Percentiles rank a stretch among this genome's conserved stretches.
These are phyloP conservation scores for Hystrix cristata DNA, from an alignment of 2,113 vertebrate species.

Conservation along the genomic window DNA sequence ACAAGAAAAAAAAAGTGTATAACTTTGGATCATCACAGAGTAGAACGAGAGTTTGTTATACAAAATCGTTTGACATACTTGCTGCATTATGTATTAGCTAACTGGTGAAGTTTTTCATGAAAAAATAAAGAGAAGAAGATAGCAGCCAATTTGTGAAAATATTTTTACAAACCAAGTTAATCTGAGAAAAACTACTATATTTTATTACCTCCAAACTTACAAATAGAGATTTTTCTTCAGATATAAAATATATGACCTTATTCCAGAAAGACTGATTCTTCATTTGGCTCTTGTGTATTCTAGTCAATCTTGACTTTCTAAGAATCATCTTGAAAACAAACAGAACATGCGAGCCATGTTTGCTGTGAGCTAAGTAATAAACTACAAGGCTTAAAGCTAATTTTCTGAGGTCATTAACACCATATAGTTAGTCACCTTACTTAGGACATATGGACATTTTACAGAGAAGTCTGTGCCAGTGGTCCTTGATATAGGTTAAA, in stretches of 20 bases:
- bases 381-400: neutral
- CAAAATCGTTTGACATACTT: neutral
- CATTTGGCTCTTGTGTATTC: slow-evolving; percentile 39
- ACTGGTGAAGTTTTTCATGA: neutral
- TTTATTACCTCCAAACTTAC: slow-evolving; percentile 43
- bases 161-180: slow-evolving; percentile 13
- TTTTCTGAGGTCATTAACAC: slow-evolving; percentile 75
- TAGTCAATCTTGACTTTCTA: slow-evolving; percentile 74
- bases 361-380: slow-evolving; percentile 73
- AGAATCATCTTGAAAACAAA: slow-evolving; percentile 73
- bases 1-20: neutral
- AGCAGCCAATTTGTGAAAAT: slow-evolving; percentile 40
- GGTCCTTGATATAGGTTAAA: slow-evolving; percentile 81
- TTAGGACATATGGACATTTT: slow-evolving; percentile 73
- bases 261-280: slow-evolving; percentile 9
- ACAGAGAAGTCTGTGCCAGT: slow-evolving; percentile 65
- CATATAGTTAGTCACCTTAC: slow-evolving; percentile 71
- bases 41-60: neutral
- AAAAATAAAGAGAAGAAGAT: slow-evolving; percentile 32
- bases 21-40: neutral
- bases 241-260: neutral
- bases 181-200: slow-evolving; percentile 16
- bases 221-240: neutral
- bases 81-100: neutral
- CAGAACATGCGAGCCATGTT: slow-evolving; percentile 71